phyloP scores from a whole-genome alignment of 92 coral and sea anemone species.

The Parazoanthus swiftii region DNA sequence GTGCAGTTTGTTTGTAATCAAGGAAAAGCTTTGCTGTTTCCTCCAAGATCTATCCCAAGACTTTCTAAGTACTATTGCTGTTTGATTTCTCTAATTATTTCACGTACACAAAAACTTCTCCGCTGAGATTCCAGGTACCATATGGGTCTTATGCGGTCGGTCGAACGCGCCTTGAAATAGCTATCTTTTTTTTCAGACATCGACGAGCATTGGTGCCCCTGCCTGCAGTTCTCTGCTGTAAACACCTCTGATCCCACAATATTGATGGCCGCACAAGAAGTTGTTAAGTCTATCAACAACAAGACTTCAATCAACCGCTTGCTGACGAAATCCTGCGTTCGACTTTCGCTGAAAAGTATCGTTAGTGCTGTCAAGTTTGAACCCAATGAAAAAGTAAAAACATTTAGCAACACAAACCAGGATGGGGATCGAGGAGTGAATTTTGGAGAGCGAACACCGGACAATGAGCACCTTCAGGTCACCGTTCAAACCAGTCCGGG shows the following conservation, averaged over 20 bases:
- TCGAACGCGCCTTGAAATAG: too few species aligned
- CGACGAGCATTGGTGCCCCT: slow-evolving; percentile 96
- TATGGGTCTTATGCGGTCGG: neutral
- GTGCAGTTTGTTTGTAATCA: too few species aligned
- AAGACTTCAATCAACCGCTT: slow-evolving; percentile 40
- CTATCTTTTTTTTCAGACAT: slow-evolving; percentile 52
- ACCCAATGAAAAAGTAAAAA: slow-evolving; percentile 75
- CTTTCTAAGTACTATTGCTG: too few species aligned
- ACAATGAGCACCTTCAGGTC: slow-evolving; percentile 63
- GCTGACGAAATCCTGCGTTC: slow-evolving; percentile 54
- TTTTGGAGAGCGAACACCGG: slow-evolving; percentile 64
- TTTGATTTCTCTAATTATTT: too few species aligned
- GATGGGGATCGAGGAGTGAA: slow-evolving; percentile 65
- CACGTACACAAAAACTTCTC: too few species aligned
- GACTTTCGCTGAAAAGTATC: slow-evolving; percentile 55
- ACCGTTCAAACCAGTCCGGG: slow-evolving; percentile 76
- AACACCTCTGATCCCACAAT: slow-evolving; percentile 43
- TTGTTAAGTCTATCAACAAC: slow-evolving; percentile 64
- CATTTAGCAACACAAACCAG: slow-evolving; percentile 69
- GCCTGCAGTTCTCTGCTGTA: slow-evolving; percentile 66
- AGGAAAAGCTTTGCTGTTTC: too few species aligned
- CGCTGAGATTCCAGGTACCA: too few species aligned
- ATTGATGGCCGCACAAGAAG: slow-evolving; percentile 59
- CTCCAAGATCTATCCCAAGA: too few species aligned
- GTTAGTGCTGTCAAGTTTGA: slow-evolving; percentile 57